Evolutionary conservation across 37 sponge, comb jelly and placozoan species (phyloP).

Genomic region (Geodia barretti): DNA sequence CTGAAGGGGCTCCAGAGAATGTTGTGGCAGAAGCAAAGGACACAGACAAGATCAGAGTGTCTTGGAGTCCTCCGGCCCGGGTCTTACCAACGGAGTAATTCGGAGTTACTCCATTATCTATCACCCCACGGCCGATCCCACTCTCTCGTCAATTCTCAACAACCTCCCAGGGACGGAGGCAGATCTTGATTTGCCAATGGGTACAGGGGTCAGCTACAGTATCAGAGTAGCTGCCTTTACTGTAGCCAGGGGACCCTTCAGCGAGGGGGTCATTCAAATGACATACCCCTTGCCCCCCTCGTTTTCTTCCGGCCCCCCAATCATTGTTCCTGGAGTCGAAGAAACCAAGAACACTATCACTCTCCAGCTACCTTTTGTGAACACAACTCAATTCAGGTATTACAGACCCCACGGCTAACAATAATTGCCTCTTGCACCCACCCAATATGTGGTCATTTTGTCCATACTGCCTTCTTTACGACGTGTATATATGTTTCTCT

Average conservation of each 20-base stretch:
- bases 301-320: not conserved
- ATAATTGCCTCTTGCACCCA: too few relatives aligned
- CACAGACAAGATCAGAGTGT: not conserved
- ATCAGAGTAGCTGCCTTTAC: not conserved
- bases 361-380: not conserved
- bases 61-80: not conserved
- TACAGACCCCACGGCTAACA: not conserved
- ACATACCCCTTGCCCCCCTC: not conserved
- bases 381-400: not conserved
- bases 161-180: not conserved
- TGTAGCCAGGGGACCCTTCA: not conserved
- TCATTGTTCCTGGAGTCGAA: not conserved
- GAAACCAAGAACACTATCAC: not conserved
- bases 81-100: not conserved
- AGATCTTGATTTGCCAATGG: not conserved
- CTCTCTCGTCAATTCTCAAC: not conserved
- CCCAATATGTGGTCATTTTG: too few relatives aligned
- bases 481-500: not conserved
- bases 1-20: not conserved
- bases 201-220: not conserved
- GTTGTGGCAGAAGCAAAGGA: not conserved
- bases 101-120: not conserved
- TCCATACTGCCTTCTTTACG: too few relatives aligned
- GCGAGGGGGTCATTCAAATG: not conserved
- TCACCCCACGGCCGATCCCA: not conserved